Base-by-base conservation (phyloP, 37 sponge, comb jelly and placozoan species). In the Aplysina aerophoba region DNA sequence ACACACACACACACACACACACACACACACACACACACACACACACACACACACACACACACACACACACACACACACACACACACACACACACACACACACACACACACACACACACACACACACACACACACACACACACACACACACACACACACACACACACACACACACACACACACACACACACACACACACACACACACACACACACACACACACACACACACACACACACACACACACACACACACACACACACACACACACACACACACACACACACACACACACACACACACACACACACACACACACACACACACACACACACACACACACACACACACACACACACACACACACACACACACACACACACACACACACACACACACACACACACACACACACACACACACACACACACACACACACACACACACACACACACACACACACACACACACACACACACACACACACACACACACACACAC, bases 21-120 rank as follows among this genome's bases (percentile, higher is more conserved):
- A 73, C 75, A 73, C 75, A 73, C 75, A 73, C 75, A 73, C 75
- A 73, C 75, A 73, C 75, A 73, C 75, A 73, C 75, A 73, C 75
- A 73, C 75, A 73, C 75, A 73, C 75, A 73, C 75, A 73, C 75
- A 73, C 50, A 44, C 50, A 44, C 50, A 44, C 6, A 44, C 50
- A 35, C 25, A 16, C 69, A 16, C 22, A 16, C 69, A 16, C 50
- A 6, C 73, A 39, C 73, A 5, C 17, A 5, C 36, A 1, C 31
- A 22, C 81, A 13, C 62, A 35, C 57, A 5, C 80, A 15, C 58
- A 55, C 80, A 53, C 56, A 80, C 80, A 54, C 27, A 15, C 27
- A 53, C 80, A 80, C 80, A 0, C 0, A 19, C 41, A 64, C 83
- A 14, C 38, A 72, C 85, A 53, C 59, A 68, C 63, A 41, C 41